Evolutionary conservation across 1,140 invertebrate genomes (phyloP).

Genomic region (Heliconius hermathena): DNA sequence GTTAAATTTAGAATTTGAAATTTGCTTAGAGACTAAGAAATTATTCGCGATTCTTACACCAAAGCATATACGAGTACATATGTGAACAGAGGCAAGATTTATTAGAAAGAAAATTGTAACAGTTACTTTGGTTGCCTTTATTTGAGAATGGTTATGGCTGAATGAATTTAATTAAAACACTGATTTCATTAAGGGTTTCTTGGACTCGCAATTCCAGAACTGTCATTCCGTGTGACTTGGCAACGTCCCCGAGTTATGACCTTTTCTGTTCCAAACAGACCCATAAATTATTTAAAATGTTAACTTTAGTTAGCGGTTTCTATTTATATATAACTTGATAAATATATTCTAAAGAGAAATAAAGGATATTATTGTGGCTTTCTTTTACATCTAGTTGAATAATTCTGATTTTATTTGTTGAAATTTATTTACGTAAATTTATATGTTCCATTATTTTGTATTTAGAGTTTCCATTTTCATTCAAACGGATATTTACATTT

Average conservation of each 20-base stretch:
- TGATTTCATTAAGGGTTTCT: slow-evolving; percentile 29
- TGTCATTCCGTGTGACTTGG: slow-evolving; percentile 34
- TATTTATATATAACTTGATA: background rate
- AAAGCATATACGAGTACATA: slow-evolving; percentile 1
- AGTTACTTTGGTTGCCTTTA: slow-evolving; percentile 24
- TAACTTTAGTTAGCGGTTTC: slow-evolving; percentile 9
- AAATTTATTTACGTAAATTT: background rate
- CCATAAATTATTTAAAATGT: slow-evolving; percentile 24
- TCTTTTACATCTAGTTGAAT: background rate
- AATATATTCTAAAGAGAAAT: slow-evolving; percentile 2
- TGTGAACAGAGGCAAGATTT: slow-evolving; percentile 25
- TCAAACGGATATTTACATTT: too few species aligned
- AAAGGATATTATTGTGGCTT: background rate
- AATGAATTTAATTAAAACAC: slow-evolving; percentile 41
- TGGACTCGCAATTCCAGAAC: slow-evolving; percentile 23
- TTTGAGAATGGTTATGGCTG: slow-evolving; percentile 28
- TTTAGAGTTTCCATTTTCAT: too few species aligned
- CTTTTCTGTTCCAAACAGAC: slow-evolving; percentile 13
- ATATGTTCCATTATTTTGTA: background rate
- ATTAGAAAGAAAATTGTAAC: slow-evolving; percentile 32
- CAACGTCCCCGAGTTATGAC: slow-evolving; percentile 19
- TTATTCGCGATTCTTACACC: slow-evolving; percentile 13
- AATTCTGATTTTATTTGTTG: background rate
- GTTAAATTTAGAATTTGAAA: slow-evolving; percentile 33
- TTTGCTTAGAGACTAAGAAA: slow-evolving; percentile 18